Base-by-base conservation (phyloP, 2,888 invertebrate species). In the Torymus aiolomorphi region DNA sequence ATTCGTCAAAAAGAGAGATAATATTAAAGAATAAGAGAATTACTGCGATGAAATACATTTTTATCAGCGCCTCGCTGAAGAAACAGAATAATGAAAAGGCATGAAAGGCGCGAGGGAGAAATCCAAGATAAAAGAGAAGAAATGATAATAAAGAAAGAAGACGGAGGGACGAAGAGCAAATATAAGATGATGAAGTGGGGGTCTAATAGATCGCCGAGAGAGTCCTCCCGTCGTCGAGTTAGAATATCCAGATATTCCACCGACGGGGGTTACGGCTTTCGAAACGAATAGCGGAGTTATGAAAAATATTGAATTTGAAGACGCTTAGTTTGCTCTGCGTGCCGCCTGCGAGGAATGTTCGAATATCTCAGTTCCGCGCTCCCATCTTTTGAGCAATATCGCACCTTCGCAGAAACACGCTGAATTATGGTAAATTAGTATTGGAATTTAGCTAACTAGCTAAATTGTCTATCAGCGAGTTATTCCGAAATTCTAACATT, bases 281-380 rank as follows among this genome's bases (percentile, higher is more conserved):
- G 76, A 82, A 82, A 80, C 76, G 76, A 82, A 82, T 83, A 67
- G 13, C 62, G 62, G 65, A 78, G 70, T 82, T 81, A 74, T 65
- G 81, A 75, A 83, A 82, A 82, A 81, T 84, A 83, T 84, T 80
- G 78, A 83, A 84, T 83, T 80, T 81, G 51, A 56, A 73, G 51
- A 56, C 54, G 54, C 49, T 78, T 72, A 67, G 59, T 31, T 54
- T 57, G 49, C 51, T 20, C 10, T 66, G 31, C 20, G 59, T 42
- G 20, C n/a, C 57, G 24, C 16, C 67, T 73, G 72, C 61, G 14
- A 69, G 11, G n/a, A 72, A 72, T 56, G 52, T 62, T 78, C 54
- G 18, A 62, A 56, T 65, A 65, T 69, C 65, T 66, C 20, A 20
- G 31, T 65, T 52, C 14, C 54, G n/a, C 4, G 24, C 12, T 52